Evolutionary conservation across 2,888 invertebrate genomes (phyloP).

Genomic region (Drosophila pseudotalamancana): DNA sequence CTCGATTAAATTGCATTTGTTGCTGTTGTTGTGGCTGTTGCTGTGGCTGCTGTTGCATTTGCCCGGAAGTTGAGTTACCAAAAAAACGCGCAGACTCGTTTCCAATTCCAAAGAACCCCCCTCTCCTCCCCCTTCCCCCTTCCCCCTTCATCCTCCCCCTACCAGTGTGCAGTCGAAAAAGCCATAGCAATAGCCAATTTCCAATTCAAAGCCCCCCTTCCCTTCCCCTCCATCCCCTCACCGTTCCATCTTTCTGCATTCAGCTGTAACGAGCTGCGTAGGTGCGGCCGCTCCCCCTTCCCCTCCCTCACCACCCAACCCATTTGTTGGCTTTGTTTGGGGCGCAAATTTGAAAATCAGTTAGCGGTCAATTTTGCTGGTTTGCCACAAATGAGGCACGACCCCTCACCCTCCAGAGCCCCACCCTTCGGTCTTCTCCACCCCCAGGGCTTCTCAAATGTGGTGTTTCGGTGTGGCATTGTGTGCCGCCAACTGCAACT

Average conservation of each 20-base stretch:
- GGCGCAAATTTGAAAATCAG: constrained; percentile 72
- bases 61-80: constrained; percentile 79
- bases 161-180: too few relatives aligned
- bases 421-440: not conserved
- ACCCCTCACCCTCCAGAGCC: not conserved
- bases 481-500: constrained; percentile 43
- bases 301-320: not conserved
- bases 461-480: constrained; percentile 73
- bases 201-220: not conserved
- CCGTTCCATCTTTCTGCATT: constrained; percentile 9
- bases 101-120: constrained; percentile 38
- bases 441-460: constrained; percentile 32
- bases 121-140: not conserved
- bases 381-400: constrained; percentile 59
- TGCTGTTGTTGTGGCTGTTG: constrained; percentile 26
- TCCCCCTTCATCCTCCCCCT: too few relatives aligned
- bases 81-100: constrained; percentile 63
- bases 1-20: constrained; percentile 81
- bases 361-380: constrained; percentile 72
- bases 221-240: not conserved
- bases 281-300: constrained; percentile 51
- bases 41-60: constrained; percentile 21
- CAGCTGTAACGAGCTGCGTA: constrained; percentile 59
- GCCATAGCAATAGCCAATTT: constrained; percentile 16
- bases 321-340: constrained; percentile 15